Evolutionary conservation across 2,113 vertebrate genomes (phyloP).

Genomic region (Arizona elegans): DNA sequence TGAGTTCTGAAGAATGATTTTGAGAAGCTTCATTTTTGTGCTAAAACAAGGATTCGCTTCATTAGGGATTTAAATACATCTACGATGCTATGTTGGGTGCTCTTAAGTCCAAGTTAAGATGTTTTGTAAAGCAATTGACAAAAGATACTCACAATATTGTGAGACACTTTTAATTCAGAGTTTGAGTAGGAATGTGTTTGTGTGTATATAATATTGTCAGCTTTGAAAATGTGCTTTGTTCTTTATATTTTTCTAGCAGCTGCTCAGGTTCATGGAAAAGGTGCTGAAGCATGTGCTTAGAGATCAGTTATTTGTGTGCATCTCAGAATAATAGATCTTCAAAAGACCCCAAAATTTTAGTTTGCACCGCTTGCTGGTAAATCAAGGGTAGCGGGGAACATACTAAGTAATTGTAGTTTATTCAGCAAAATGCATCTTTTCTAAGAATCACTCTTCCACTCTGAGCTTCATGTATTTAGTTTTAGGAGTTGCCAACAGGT

Average conservation of each 20-base stretch:
- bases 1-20: not conserved
- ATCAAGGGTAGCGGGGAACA: not conserved
- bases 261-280: not conserved
- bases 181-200: not conserved
- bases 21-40: not conserved
- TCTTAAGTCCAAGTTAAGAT: not conserved
- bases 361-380: not conserved
- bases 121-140: not conserved
- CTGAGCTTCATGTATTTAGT: not conserved
- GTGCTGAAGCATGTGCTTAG: not conserved
- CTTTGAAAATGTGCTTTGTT: not conserved
- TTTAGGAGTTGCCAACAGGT: not conserved
- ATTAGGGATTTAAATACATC: not conserved
- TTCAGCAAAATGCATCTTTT: not conserved
- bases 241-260: not conserved
- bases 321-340: not conserved
- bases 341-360: not conserved
- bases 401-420: not conserved
- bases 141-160: not conserved
- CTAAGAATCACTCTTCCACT: not conserved
- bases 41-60: not conserved
- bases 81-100: not conserved
- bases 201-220: not conserved
- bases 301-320: not conserved
- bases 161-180: not conserved